Evolutionary conservation across 2,113 vertebrate species (phyloP), one percentile per base, ranked within the genome.

Genomic region (Sebastes schlegelii): DNA sequence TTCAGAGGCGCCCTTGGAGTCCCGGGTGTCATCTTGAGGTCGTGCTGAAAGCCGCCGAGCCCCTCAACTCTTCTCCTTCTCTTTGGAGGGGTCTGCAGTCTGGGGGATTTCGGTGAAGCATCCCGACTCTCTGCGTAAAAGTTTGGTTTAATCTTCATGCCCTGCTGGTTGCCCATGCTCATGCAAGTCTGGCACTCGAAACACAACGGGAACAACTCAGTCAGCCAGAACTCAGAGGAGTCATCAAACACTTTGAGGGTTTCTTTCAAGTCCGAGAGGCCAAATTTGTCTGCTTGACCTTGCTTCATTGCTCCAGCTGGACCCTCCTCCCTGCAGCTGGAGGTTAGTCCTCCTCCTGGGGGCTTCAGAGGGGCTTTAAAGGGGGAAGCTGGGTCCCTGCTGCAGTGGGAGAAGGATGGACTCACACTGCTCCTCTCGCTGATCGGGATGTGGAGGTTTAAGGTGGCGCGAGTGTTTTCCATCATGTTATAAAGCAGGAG

Each of bases 341-440:
- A 94, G 90, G 74, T 81, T 86, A 92, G 96, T 76, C 70, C 92
- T 74, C 70, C 92, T 74, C 70, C 87, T 85, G 93, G 94, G 86
- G 93, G 92, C 85, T 95, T 91, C 52, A 51, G 40, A 92, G 93
- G 91, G 85, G 95, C 86, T 88, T 94, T 88, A 45, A 45, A 89
- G 75, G 75, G 75, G 81, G 75, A 7, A 65, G 64, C 93, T 87
- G 87, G 92, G 91, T 94, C 90, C 89, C 95, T 92, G 77, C 92
- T 92, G 77, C 92, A 94, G 58, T 80, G 88, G 77, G 94, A 94
- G 92, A 96, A 90, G 91, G 93, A 94, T 88, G 95, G 96, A 91
- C 95, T 96, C 94, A 96, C 76, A 80, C 93, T 94, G 93, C 94
- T 96, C 87, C 94, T 94, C 91, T 97, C 94, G 11, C 80, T 95